phyloP scores from a whole-genome alignment of 2,888 invertebrate genomes.

The Sarcophaga caerulescens region DNA sequence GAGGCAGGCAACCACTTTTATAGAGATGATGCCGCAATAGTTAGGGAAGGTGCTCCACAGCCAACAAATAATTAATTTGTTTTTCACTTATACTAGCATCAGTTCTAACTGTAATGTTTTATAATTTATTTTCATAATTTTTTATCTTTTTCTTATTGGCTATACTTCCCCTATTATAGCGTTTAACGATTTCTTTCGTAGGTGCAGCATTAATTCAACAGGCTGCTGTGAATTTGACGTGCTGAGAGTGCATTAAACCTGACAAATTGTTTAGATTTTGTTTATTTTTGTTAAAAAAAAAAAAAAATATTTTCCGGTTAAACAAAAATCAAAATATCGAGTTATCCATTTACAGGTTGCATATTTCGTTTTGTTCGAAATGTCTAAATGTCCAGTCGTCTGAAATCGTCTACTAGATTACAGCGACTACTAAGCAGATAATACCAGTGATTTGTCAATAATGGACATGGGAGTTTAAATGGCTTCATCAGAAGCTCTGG shows the following conservation, averaged over 20 bases:
- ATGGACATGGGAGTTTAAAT: too few relatives aligned
- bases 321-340: too few relatives aligned
- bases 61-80: not conserved
- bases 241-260: constrained; percentile 55
- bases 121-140: not conserved
- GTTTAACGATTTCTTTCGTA: not conserved
- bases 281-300: not conserved
- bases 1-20: not conserved
- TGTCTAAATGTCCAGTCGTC: too few relatives aligned
- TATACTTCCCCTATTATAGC: constrained; percentile 38
- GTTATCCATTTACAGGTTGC: too few relatives aligned
- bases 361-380: too few relatives aligned
- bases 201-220: not conserved
- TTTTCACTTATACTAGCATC: not conserved
- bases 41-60: not conserved
- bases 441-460: too few relatives aligned
- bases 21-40: not conserved
- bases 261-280: constrained; percentile 47
- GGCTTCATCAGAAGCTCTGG: too few relatives aligned
- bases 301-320: too few relatives aligned
- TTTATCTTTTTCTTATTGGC: not conserved
- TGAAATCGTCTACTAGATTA: too few relatives aligned
- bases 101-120: not conserved
- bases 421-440: too few relatives aligned
- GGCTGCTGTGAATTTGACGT: constrained; percentile 32